Evolutionary conservation across 2,888 invertebrate genomes (phyloP), one percentile per base, ranked within the genome.

Genomic region (Morinoia aosen): DNA sequence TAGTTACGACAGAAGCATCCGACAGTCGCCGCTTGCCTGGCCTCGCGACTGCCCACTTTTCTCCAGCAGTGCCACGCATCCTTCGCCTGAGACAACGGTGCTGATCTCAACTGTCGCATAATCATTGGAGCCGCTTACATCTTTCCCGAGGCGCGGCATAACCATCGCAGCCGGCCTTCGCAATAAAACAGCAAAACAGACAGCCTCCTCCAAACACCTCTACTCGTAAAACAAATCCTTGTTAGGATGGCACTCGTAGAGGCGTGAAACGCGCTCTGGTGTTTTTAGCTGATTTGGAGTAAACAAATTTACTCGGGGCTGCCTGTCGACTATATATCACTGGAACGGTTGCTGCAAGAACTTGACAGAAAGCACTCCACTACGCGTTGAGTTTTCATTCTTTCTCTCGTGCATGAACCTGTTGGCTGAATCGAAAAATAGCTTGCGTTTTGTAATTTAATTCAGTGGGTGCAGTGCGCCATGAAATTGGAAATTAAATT

Each of bases 271-370:
- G 11, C 48, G 16, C 40, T 90, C 76, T 40, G 0, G 39, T 90
- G 90, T 90, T 90, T 90, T 90, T 40, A 48, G 90, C 90, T 39
- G 90, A 90, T 90, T 90, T 90, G 90, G 90, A 90, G 90, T 90
- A 90, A 90, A 90, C 90, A 90, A 90, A 90, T 90, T 90, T 90
- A 40, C 90, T 40, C 48, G 12, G 33, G 40, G 48, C 90, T 48
- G 90, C 90, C 90, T 48, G 90, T 90, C 90, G 48, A 48, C 90
- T 48, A 76, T 76, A 76, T 76, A 76, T 76, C 76, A 76, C 76
- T 16, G 76, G 76, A 76, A 76, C 76, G 33, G 76, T 25, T 76
- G 76, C 76, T 25, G 76, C 76, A 76, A 33, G 76, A 76, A 33
- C 76, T 76, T 76, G 76, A 76, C 33, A 76, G 76, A 16, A 76